phyloP scores from a whole-genome alignment of 2,888 invertebrate genomes.

The Chrysolina haemoptera region DNA sequence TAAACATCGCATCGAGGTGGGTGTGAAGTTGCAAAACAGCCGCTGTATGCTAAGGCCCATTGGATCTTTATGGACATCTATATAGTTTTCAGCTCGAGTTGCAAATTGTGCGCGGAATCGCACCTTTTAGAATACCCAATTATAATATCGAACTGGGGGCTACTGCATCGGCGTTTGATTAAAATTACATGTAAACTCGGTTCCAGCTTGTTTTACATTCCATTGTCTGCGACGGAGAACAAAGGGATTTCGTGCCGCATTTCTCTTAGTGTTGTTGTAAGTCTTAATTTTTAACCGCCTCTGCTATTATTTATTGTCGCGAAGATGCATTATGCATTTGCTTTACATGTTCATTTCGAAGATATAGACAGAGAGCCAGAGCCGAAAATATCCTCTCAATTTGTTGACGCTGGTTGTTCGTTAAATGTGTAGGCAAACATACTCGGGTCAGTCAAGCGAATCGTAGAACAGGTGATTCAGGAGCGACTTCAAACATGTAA shows the following conservation, averaged over 20 bases:
- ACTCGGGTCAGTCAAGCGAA: too few relatives aligned
- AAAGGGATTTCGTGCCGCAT: slow-evolving; percentile 69
- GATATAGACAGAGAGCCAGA: too few relatives aligned
- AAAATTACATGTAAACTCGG: slow-evolving; percentile 71
- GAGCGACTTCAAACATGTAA: too few relatives aligned
- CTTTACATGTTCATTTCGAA: slow-evolving; percentile 60
- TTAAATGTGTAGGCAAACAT: too few relatives aligned
- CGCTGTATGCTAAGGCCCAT: slow-evolving; percentile 54
- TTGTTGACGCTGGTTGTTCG: too few relatives aligned
- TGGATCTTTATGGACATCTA: slow-evolving; percentile 53
- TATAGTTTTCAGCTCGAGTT: slow-evolving; percentile 57
- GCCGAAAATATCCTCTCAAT: too few relatives aligned
- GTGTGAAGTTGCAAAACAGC: slow-evolving; percentile 65
- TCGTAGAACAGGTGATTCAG: too few relatives aligned
- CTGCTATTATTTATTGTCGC: slow-evolving; percentile 62
- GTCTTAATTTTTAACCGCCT: slow-evolving; percentile 67
- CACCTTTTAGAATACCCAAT: slow-evolving; percentile 67
- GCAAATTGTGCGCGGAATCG: slow-evolving; percentile 70
- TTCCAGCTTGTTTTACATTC: slow-evolving; percentile 70
- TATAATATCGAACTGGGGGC: slow-evolving; percentile 68
- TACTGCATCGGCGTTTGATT: slow-evolving; percentile 68
- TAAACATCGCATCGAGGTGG: slow-evolving; percentile 57
- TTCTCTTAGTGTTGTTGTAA: slow-evolving; percentile 64
- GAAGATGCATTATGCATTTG: slow-evolving; percentile 63
- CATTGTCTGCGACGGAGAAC: slow-evolving; percentile 69